These are phyloP conservation scores for Metopia argyrocephala DNA, from an alignment of 2,888 invertebrate species.

Conservation along the genomic window DNA sequence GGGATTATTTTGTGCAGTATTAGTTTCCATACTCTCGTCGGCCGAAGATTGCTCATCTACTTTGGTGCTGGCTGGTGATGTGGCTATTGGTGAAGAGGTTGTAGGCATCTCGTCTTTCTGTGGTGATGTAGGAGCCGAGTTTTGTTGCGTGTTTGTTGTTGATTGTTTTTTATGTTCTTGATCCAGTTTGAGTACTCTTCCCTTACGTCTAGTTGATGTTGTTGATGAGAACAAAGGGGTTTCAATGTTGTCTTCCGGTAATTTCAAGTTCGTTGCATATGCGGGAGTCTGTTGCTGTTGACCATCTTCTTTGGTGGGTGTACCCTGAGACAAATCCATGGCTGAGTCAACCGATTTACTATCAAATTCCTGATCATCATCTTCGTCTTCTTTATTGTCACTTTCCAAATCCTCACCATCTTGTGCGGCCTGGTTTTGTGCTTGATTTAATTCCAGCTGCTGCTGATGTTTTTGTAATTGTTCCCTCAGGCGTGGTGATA, in stretches of 20 bases:
- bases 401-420: conserved; percentile 59
- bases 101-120: conserved; percentile 71
- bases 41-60: conserved; percentile 67
- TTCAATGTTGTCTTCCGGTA: conserved; percentile 69
- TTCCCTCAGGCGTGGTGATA: conserved; percentile 75
- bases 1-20: conserved; percentile 55
- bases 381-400: conserved; percentile 65
- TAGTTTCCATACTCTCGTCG: conserved; percentile 71
- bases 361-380: conserved; percentile 68
- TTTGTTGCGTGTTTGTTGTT: not conserved
- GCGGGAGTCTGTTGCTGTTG: conserved; percentile 56
- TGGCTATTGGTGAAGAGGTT: conserved; percentile 7
- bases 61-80: conserved; percentile 8
- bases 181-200: conserved; percentile 90
- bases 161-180: conserved; percentile 72
- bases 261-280: conserved; percentile 71
- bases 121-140: conserved; percentile 69
- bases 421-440: conserved; percentile 46
- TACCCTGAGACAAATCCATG: conserved; percentile 77
- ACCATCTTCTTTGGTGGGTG: conserved; percentile 72
- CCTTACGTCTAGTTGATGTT: conserved; percentile 84
- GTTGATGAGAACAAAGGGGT: conserved; percentile 72
- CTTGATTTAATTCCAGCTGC: conserved; percentile 62
- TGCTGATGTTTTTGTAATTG: conserved; percentile 66
- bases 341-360: conserved; percentile 74